Evolutionary conservation across 2,888 invertebrate genomes (phyloP).

Genomic region (Calameuta idolon): DNA sequence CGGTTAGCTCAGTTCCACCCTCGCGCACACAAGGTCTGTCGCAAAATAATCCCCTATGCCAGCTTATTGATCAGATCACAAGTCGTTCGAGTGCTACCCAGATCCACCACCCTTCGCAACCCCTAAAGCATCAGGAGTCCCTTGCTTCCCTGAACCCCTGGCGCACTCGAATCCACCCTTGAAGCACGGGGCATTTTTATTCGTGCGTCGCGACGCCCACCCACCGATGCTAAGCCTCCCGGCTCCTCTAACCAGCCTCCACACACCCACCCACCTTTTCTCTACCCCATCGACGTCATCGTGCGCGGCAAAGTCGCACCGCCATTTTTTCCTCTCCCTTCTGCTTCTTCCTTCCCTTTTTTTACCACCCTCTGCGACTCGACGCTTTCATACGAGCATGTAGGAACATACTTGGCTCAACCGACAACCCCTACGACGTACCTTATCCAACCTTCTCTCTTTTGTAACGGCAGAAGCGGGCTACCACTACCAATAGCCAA

Average conservation of each 20-base stretch:
- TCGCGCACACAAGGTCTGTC: slow-evolving; percentile 21
- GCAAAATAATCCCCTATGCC: slow-evolving; percentile 56
- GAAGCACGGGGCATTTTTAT: slow-evolving; percentile 61
- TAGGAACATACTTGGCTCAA: background rate
- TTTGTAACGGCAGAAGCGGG: background rate
- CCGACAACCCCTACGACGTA: background rate
- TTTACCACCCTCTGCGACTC: slow-evolving; percentile 17
- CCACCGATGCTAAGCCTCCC: slow-evolving; percentile 15
- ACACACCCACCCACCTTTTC: slow-evolving; percentile 37
- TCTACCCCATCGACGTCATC: slow-evolving; percentile 45
- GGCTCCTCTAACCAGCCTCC: slow-evolving; percentile 38
- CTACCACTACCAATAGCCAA: background rate
- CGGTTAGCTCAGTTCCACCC: slow-evolving; percentile 1
- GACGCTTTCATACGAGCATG: slow-evolving; percentile 49
- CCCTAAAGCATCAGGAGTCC: slow-evolving; percentile 21
- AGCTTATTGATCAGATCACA: slow-evolving; percentile 65
- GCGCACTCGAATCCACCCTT: slow-evolving; percentile 34
- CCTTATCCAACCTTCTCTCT: background rate
- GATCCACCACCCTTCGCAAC: slow-evolving; percentile 31
- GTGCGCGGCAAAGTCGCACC: slow-evolving; percentile 49
- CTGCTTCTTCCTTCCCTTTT: background rate
- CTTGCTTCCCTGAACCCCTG: slow-evolving; percentile 26
- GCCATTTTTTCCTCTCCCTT: slow-evolving; percentile 50
- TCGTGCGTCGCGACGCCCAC: slow-evolving; percentile 49
- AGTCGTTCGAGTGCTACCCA: slow-evolving; percentile 59